Evolutionary conservation across 2,888 invertebrate species (phyloP).

Genomic region (Chromoteleia sp.): DNA sequence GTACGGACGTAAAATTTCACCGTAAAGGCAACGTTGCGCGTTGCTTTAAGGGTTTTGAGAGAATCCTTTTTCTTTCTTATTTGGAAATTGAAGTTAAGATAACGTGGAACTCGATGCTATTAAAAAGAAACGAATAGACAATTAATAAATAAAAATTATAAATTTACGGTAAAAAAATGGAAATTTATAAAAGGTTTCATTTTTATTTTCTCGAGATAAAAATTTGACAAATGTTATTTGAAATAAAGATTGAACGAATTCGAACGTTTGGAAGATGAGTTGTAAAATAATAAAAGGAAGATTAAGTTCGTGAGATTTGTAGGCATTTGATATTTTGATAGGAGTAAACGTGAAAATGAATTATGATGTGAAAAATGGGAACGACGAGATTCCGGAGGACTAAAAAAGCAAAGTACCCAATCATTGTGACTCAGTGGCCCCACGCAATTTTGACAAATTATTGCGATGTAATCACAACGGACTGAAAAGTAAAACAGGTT

Average conservation of each 20-base stretch:
- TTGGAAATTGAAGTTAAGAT: conserved; percentile 3
- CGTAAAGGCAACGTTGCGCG: neutral
- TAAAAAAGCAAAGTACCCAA: conserved; percentile 14
- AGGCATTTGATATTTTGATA: neutral
- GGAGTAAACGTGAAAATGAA: conserved; percentile 9
- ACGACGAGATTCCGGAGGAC: neutral
- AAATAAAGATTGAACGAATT: too few relatives aligned
- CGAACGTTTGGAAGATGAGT: too few relatives aligned
- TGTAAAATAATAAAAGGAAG: too few relatives aligned
- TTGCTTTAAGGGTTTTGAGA: conserved; percentile 7
- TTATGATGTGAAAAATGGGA: conserved; percentile 1
- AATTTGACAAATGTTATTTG: too few relatives aligned
- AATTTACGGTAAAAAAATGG: too few relatives aligned
- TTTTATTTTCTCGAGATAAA: too few relatives aligned
- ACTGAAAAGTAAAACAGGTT: conserved; percentile 30
- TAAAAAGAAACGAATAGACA: neutral
- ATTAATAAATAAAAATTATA: too few relatives aligned
- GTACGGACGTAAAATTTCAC: conserved; percentile 29
- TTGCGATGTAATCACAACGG: conserved; percentile 5
- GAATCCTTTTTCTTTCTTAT: conserved; percentile 8
- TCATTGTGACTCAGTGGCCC: conserved; percentile 11
- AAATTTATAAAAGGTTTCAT: too few relatives aligned
- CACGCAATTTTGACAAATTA: conserved; percentile 35
- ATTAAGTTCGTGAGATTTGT: neutral
- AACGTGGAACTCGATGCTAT: neutral